phyloP scores from a whole-genome alignment of 2,797 vertebrate genomes.

The Sibirionetta formosa region DNA sequence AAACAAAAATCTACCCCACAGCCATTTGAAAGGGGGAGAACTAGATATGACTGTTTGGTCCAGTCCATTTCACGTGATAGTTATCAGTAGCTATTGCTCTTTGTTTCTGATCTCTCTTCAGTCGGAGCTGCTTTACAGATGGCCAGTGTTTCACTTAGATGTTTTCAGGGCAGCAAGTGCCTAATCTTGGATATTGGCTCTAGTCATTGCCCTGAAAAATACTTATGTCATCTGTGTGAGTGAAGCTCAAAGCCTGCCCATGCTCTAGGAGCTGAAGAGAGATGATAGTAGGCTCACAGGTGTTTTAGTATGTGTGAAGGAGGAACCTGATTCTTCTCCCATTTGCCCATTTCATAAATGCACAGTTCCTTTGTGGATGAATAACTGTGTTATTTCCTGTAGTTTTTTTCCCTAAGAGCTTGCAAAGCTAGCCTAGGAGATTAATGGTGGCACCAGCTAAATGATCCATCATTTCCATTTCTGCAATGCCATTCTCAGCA shows the following conservation, averaged over 20 bases:
- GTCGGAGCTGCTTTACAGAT: background rate
- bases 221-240: background rate
- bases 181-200: background rate
- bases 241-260: background rate
- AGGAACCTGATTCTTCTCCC: background rate
- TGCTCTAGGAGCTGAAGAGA: background rate
- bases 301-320: background rate
- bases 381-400: background rate
- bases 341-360: background rate
- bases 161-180: background rate
- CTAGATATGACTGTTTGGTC: background rate
- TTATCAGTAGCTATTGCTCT: background rate
- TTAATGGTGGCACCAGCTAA: background rate
- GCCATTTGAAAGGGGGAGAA: background rate
- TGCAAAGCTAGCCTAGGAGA: background rate
- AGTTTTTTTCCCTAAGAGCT: background rate
- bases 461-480: background rate
- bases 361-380: background rate
- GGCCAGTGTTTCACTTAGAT: background rate
- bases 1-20: background rate
- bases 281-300: background rate
- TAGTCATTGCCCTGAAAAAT: background rate
- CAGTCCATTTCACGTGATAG: background rate
- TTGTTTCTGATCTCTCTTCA: background rate
- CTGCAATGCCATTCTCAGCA: background rate